Percentiles rank a stretch among this genome's conserved stretches.
These are phyloP conservation scores for Aspiorhynchus laticeps DNA, from an alignment of 2,113 vertebrate genomes.

Conservation along the genomic window DNA sequence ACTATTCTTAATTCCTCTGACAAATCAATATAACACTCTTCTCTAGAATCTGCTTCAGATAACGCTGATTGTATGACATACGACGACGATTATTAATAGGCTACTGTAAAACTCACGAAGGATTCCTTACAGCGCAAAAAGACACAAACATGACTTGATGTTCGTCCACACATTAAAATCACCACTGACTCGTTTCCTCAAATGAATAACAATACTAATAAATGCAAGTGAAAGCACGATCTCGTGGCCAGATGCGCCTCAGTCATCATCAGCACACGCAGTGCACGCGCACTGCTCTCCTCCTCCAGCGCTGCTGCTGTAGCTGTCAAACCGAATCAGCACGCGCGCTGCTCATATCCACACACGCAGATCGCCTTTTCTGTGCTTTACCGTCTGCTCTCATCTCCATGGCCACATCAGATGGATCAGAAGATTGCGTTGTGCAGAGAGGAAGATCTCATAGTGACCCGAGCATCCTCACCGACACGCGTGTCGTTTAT, in stretches of 20 bases:
- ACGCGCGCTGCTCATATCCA: slow-evolving; percentile 73
- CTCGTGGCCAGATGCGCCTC: neutral
- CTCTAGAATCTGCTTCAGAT: neutral
- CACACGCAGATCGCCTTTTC: slow-evolving; percentile 62
- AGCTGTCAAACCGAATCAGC: slow-evolving; percentile 56
- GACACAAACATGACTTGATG: no score
- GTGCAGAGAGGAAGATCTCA: slow-evolving; percentile 88
- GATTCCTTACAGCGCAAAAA: neutral
- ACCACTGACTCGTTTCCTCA: no score
- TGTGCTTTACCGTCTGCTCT: slow-evolving; percentile 38
- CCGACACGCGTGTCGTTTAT: slow-evolving; percentile 77
- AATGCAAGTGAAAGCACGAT: neutral
- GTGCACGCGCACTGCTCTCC: slow-evolving; percentile 60
- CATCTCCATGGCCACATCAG: slow-evolving; percentile 84
- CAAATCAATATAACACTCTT: neutral
- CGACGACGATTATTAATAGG: neutral
- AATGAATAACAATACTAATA: neutral
- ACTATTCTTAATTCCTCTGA: neutral
- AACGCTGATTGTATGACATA: neutral
- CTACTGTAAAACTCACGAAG: neutral
- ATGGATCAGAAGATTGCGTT: slow-evolving; percentile 81
- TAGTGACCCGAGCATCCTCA: slow-evolving; percentile 93
- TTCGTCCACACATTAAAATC: no score
- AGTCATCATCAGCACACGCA: slow-evolving; percentile 25
- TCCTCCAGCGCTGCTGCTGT: slow-evolving; percentile 34